Evolutionary conservation across 2,113 vertebrate species (phyloP).

Genomic region (Eptesicus fuscus): DNA sequence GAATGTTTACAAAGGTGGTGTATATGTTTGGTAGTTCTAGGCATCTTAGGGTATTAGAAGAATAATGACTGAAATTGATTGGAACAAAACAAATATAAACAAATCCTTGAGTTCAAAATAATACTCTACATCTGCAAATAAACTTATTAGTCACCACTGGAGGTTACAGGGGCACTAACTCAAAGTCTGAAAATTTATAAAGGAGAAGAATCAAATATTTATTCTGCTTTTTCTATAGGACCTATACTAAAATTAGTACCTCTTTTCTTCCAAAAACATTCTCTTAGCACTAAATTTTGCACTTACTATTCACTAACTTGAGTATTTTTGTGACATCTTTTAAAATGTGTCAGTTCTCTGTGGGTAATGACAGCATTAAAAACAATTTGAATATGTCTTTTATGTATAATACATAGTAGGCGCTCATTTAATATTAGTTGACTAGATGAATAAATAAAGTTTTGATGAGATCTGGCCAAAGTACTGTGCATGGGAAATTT

Average conservation of each 20-base stretch:
- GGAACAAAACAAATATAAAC: background rate
- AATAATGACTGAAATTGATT: background rate
- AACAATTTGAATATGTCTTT: background rate
- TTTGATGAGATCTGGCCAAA: background rate
- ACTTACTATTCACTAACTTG: background rate
- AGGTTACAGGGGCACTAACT: background rate
- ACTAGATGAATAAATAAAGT: background rate
- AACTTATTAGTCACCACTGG: background rate
- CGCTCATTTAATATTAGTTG: background rate
- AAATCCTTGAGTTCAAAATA: background rate
- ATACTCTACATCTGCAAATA: background rate
- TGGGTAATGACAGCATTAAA: background rate
- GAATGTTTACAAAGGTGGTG: slow-evolving; percentile 14
- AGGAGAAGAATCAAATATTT: background rate
- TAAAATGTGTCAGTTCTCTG: background rate
- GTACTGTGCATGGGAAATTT: background rate
- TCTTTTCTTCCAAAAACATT: slow-evolving; percentile 20
- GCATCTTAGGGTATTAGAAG: background rate
- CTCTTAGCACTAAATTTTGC: background rate
- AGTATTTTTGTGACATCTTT: background rate
- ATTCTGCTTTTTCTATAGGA: background rate
- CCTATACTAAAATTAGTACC: background rate
- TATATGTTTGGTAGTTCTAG: background rate
- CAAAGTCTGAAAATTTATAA: background rate
- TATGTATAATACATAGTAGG: background rate